A percentile compares a stretch with the other conserved stretches of the same genome.
phyloP scores from a whole-genome alignment of 37 sponge, comb jelly and placozoan genomes.

The Bolinopsis microptera region DNA sequence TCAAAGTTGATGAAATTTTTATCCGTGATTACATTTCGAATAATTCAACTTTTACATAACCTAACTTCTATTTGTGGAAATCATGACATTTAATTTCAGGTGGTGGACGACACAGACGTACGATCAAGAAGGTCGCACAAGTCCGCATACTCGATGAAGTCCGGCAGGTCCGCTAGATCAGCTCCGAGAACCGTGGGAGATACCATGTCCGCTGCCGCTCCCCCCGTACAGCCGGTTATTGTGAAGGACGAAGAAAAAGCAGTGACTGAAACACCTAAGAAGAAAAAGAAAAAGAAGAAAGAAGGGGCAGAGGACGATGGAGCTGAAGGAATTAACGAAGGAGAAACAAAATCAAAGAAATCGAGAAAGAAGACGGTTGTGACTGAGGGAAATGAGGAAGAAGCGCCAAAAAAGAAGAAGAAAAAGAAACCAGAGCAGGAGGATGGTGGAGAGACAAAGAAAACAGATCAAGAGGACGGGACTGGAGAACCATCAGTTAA shows the following conservation, averaged over 20 bases:
- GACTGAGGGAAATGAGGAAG: not conserved
- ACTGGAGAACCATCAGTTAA: not conserved
- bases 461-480: not conserved
- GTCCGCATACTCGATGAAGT: not conserved
- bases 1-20: not conserved
- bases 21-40: too few relatives aligned
- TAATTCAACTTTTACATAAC: too few relatives aligned
- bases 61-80: too few relatives aligned
- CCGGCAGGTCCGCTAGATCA: not conserved
- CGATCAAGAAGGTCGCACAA: not conserved
- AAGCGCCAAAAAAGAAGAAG: not conserved
- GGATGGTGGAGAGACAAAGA: not conserved
- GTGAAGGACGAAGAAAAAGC: not conserved
- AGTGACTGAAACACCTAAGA: not conserved
- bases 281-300: not conserved
- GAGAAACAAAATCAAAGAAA: not conserved
- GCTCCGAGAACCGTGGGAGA: not conserved
- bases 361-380: not conserved
- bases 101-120: not conserved
- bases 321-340: not conserved
- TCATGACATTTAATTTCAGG: too few relatives aligned
- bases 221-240: not conserved
- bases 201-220: not conserved
- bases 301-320: not conserved
- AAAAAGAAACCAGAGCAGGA: not conserved